A percentile compares a stretch with the other conserved stretches of the same genome.
These are phyloP conservation scores for Pteruthius melanotis DNA, from an alignment of 2,113 vertebrate species.

Conservation along the genomic window DNA sequence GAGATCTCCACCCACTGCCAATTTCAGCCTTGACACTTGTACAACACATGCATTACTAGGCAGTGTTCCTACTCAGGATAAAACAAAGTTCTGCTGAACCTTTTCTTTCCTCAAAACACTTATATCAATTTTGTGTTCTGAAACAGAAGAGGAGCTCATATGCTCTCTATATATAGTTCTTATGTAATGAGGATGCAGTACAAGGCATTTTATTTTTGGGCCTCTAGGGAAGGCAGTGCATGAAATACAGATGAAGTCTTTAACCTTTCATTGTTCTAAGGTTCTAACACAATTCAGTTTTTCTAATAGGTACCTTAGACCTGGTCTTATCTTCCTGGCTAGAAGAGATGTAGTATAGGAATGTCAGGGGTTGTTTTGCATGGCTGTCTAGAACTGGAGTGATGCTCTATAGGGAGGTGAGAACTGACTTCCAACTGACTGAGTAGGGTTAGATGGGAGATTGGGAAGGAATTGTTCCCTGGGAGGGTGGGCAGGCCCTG, in stretches of 20 bases:
- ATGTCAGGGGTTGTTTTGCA: background rate
- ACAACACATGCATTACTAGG: background rate
- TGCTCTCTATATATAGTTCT: constrained; percentile 26
- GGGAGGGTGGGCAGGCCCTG: background rate
- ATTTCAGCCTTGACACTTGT: constrained; percentile 1
- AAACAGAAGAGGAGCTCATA: constrained; percentile 1
- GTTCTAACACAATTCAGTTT: background rate
- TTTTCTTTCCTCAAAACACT: background rate
- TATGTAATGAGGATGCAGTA: constrained; percentile 26
- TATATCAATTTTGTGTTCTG: background rate
- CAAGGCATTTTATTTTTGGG: constrained; percentile 50
- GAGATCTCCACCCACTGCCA: background rate
- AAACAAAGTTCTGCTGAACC: background rate
- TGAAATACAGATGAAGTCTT: constrained; percentile 4
- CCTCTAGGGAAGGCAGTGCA: background rate
- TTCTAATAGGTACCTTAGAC: background rate
- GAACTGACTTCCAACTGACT: background rate
- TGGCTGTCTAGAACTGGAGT: background rate
- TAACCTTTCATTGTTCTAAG: constrained; percentile 9
- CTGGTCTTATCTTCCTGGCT: background rate
- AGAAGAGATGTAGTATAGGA: background rate
- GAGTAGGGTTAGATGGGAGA: too few relatives aligned
- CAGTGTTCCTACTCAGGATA: background rate
- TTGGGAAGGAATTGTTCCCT: background rate
- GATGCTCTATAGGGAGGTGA: background rate